Conservation (phyloP, 2,797 vertebrate species). For the Pseudomugil gertrudae region DNA sequence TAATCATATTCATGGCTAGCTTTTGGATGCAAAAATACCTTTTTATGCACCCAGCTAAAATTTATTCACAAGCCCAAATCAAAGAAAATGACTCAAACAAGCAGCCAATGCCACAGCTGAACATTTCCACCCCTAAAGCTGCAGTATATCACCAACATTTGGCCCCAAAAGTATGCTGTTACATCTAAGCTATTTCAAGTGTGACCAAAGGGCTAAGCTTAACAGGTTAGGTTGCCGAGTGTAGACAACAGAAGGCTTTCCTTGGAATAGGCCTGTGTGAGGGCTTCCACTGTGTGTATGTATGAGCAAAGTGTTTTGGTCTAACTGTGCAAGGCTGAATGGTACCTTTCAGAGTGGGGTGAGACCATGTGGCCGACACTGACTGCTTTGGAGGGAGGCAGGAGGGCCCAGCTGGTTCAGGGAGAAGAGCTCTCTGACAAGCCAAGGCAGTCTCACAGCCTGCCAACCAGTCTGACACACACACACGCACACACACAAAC, state of each 20-base stretch:
- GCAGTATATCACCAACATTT: background rate
- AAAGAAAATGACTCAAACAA: background rate
- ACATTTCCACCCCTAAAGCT: background rate
- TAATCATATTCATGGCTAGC: background rate
- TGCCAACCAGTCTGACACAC: constrained; percentile 74
- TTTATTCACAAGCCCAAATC: background rate
- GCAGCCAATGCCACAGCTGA: background rate
- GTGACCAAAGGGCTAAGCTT: constrained; percentile 11
- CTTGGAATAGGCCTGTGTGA: constrained; percentile 30
- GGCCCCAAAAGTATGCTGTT: background rate
- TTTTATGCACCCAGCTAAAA: background rate
- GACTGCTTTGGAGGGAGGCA: constrained; percentile 74
- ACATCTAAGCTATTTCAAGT: background rate
- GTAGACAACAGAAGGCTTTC: constrained; percentile 35
- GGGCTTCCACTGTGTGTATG: constrained; percentile 16
- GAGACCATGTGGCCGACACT: constrained; percentile 75
- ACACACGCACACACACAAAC: constrained; percentile 34
- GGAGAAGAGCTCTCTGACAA: constrained; percentile 72
- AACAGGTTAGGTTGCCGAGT: constrained; percentile 26
- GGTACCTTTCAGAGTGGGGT: constrained; percentile 71
- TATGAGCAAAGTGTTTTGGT: constrained; percentile 30
- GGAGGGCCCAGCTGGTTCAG: constrained; percentile 81
- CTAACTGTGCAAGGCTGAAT: constrained; percentile 53
- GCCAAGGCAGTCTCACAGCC: constrained; percentile 64
- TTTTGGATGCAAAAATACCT: background rate